These are phyloP conservation scores for Macrosteles quadrilineatus DNA, from an alignment of 1,140 invertebrate genomes.

Conservation along the genomic window DNA sequence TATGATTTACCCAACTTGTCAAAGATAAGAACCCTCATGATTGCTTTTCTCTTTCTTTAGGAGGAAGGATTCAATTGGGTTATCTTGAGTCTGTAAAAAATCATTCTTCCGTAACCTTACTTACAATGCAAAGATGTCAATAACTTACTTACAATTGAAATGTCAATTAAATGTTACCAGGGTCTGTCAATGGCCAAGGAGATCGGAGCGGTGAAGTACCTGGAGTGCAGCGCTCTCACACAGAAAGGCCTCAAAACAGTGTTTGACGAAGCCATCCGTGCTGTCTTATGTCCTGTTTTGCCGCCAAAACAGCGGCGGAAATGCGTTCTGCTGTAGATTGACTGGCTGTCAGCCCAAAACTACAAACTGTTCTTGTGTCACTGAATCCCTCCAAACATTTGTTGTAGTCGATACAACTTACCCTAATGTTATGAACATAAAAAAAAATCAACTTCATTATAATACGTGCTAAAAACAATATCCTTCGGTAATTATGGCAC, in stretches of 20 bases:
- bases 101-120: too few species aligned
- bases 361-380: neutral
- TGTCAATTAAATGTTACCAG: too few species aligned
- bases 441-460: too few species aligned
- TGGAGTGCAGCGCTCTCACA: constrained; percentile 95
- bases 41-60: too few species aligned
- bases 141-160: too few species aligned
- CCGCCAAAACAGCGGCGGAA: constrained; percentile 77
- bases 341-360: neutral
- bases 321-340: constrained; percentile 73
- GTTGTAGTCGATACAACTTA: too few species aligned
- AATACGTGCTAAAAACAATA: neutral
- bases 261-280: constrained; percentile 99
- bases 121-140: too few species aligned
- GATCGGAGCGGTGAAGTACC: constrained; percentile 95
- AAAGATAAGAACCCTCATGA: too few species aligned
- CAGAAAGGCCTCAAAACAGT: constrained; percentile 99
- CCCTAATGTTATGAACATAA: too few species aligned
- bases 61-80: too few species aligned
- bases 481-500: neutral
- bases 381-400: neutral
- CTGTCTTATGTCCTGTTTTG: constrained; percentile 90
- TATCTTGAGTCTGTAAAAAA: too few species aligned
- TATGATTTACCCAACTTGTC: too few species aligned
- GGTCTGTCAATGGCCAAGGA: constrained; percentile 98